Conservation (phyloP, 2,888 invertebrate species). For the Nephrocerus scutellatus region DNA sequence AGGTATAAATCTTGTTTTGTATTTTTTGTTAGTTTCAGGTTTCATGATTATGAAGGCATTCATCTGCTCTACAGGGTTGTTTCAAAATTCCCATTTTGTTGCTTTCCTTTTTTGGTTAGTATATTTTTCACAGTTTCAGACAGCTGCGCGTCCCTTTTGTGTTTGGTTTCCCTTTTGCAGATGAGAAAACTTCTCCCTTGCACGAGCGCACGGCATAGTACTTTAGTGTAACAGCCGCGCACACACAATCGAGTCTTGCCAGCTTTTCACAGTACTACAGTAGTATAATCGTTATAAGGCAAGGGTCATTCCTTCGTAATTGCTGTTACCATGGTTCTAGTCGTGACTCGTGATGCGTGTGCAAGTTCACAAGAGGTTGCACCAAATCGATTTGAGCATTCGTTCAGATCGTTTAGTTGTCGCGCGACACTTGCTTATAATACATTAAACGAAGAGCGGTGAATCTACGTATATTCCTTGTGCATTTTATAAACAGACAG, state of each 20-base stretch:
- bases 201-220: slow-evolving; percentile 17
- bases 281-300: slow-evolving; percentile 6
- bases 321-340: too few species aligned
- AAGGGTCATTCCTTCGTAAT: slow-evolving; percentile 9
- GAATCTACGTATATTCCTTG: slow-evolving; percentile 5
- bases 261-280: slow-evolving; percentile 1
- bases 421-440: background rate
- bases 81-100: slow-evolving; percentile 27
- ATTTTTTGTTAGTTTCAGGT: too few species aligned
- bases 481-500: background rate
- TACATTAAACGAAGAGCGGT: background rate
- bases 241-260: too few species aligned
- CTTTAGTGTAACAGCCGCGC: slow-evolving; percentile 20
- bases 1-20: too few species aligned
- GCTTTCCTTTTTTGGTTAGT: slow-evolving; percentile 33
- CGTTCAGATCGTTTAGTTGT: slow-evolving; percentile 30
- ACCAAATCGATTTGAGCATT: slow-evolving; percentile 24
- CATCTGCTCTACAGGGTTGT: too few species aligned
- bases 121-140: slow-evolving; percentile 25
- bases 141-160: slow-evolving; percentile 30
- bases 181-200: slow-evolving; percentile 17
- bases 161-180: slow-evolving; percentile 22
- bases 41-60: too few species aligned
- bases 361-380: slow-evolving; percentile 18
- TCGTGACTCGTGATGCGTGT: slow-evolving; percentile 11